Conservation (phyloP, 30 jellyfish, hydroid and myxozoan species). For the Cassiopea andromeda region DNA sequence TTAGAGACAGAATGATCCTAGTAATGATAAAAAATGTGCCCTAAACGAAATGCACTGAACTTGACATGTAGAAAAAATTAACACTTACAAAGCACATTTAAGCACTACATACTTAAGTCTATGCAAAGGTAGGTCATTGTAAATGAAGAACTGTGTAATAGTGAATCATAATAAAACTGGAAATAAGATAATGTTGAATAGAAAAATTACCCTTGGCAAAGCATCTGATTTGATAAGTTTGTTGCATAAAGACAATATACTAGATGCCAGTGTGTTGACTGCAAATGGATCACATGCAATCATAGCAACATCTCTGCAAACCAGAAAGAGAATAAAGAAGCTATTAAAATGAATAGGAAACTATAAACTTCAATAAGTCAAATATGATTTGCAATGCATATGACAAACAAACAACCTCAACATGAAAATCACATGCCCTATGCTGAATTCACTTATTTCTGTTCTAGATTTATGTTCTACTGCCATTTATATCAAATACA, state of each 20-base stretch:
- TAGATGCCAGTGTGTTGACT: slow-evolving; percentile 75
- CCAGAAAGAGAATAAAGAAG: neutral
- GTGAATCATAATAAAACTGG: too few relatives aligned
- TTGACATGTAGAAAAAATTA: too few relatives aligned
- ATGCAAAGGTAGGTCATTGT: too few relatives aligned
- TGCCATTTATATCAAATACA: neutral
- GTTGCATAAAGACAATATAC: slow-evolving; percentile 71
- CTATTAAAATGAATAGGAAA: neutral
- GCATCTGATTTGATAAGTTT: slow-evolving; percentile 70
- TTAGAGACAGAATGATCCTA: too few relatives aligned
- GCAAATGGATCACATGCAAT: slow-evolving; percentile 95
- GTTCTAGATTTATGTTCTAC: neutral
- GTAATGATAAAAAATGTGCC: too few relatives aligned
- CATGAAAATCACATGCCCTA: too few relatives aligned
- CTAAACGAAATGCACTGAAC: too few relatives aligned
- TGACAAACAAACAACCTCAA: neutral
- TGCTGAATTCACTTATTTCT: neutral
- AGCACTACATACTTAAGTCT: too few relatives aligned
- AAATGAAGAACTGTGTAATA: too few relatives aligned
- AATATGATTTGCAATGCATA: neutral
- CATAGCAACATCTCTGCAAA: slow-evolving; percentile 91
- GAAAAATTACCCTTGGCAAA: slow-evolving; percentile 83
- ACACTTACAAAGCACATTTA: too few relatives aligned
- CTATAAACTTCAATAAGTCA: neutral
- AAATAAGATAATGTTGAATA: too few relatives aligned